Evolutionary conservation across 2,888 invertebrate species (phyloP).

Genomic region (Therioaphis trifolii): DNA sequence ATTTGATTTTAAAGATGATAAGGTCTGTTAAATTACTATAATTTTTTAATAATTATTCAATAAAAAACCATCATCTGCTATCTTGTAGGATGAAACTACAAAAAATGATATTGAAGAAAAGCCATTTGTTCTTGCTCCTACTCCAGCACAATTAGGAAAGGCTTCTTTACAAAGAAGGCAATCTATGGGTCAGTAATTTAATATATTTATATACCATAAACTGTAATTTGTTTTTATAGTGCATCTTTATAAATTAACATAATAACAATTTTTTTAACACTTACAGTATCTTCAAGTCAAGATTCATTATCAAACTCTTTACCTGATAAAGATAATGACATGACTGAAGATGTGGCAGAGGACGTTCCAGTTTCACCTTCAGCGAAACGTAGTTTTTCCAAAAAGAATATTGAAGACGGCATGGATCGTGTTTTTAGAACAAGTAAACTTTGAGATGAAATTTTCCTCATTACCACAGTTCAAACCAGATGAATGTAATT

Average conservation of each 20-base stretch:
- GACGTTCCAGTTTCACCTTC: constrained; percentile 66
- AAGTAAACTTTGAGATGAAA: constrained; percentile 95
- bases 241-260: not conserved
- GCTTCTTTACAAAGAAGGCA: constrained; percentile 89
- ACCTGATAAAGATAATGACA: constrained; percentile 59
- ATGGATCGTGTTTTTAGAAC: constrained; percentile 94
- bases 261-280: not conserved
- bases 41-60: not conserved
- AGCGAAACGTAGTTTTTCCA: constrained; percentile 80
- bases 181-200: constrained; percentile 76
- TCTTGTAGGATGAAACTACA: constrained; percentile 26
- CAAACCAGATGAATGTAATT: constrained; percentile 90
- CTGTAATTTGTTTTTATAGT: not conserved
- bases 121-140: constrained; percentile 86
- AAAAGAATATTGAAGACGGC: constrained; percentile 90
- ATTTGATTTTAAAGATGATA: constrained; percentile 60
- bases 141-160: constrained; percentile 91
- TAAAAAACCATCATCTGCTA: too few relatives aligned
- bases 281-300: constrained; percentile 57
- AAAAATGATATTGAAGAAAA: constrained; percentile 65
- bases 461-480: constrained; percentile 96
- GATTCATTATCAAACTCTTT: constrained; percentile 49
- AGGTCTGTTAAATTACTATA: constrained; percentile 14
- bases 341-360: constrained; percentile 62
- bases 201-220: not conserved